These are phyloP conservation scores for Cryptocephalus moraei DNA, from an alignment of 2,888 invertebrate species.

Conservation along the genomic window DNA sequence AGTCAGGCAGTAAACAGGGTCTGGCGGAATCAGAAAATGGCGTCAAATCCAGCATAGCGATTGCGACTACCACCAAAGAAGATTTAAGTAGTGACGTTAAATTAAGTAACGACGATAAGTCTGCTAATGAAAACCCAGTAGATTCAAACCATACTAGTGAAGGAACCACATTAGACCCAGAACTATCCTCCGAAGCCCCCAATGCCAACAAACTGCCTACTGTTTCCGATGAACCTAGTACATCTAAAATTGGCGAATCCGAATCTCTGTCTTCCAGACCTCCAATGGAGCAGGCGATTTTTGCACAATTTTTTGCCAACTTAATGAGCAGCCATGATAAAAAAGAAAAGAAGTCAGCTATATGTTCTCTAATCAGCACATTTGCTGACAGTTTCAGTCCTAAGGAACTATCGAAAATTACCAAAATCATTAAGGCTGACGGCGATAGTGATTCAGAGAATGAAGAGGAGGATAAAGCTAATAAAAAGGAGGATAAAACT, in stretches of 20 bases:
- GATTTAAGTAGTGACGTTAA: neutral
- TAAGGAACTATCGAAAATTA: constrained; percentile 43
- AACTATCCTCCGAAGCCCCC: neutral
- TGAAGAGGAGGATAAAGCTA: constrained; percentile 20
- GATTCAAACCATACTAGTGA: neutral
- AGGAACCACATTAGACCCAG: neutral
- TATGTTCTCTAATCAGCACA: constrained; percentile 24
- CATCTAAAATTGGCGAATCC: neutral
- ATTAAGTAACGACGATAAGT: too few species aligned
- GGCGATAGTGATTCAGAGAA: constrained; percentile 44
- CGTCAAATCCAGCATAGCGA: neutral
- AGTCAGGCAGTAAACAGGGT: too few species aligned
- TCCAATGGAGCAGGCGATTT: constrained; percentile 21
- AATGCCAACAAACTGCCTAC: neutral
- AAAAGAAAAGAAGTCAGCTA: constrained; percentile 22
- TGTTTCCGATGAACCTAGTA: neutral
- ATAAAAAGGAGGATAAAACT: constrained; percentile 4
- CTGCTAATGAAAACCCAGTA: neutral
- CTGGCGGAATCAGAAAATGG: neutral
- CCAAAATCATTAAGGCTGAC: constrained; percentile 47
- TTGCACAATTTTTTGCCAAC: constrained; percentile 26
- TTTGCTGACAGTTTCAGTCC: constrained; percentile 23
- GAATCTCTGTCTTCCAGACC: constrained; percentile 4
- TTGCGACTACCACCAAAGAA: neutral
- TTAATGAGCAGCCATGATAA: constrained; percentile 24